Percentiles rank a stretch among this genome's conserved stretches.
Conservation (phyloP, 2,113 vertebrate species). For the Corvus cornix region DNA sequence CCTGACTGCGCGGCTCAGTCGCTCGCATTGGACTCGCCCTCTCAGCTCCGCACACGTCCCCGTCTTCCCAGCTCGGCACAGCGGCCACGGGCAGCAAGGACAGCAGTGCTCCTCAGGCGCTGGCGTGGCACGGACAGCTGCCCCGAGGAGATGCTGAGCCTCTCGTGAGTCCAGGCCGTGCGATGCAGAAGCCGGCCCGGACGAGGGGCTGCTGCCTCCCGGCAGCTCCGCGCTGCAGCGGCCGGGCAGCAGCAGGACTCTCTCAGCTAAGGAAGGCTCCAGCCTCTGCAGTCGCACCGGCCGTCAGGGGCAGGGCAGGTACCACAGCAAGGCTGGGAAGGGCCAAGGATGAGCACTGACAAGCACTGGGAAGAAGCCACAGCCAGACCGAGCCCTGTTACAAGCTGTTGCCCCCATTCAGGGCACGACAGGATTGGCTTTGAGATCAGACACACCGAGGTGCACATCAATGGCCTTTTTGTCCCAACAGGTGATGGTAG, state of each 20-base stretch:
- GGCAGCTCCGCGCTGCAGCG: neutral
- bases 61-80: neutral
- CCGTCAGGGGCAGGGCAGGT: neutral
- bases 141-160: neutral
- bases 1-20: neutral
- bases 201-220: neutral
- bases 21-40: accelerated
- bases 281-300: neutral
- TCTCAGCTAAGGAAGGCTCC: neutral
- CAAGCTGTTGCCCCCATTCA: neutral
- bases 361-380: no score
- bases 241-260: neutral
- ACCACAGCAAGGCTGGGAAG: neutral
- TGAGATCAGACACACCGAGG: neutral
- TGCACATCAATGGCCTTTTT: neutral
- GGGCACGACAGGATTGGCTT: neutral
- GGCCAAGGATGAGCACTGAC: neutral
- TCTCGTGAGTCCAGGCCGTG: accelerated
- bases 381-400: neutral
- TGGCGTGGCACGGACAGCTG: accelerated
- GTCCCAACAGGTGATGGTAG: neutral
- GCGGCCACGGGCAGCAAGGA: accelerated
- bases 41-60: neutral
- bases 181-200: neutral
- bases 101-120: neutral